A percentile compares a stretch with the other conserved stretches of the same genome.
These are phyloP conservation scores for Etheostoma perlongum DNA, from an alignment of 2,797 vertebrate genomes.

Conservation along the genomic window DNA sequence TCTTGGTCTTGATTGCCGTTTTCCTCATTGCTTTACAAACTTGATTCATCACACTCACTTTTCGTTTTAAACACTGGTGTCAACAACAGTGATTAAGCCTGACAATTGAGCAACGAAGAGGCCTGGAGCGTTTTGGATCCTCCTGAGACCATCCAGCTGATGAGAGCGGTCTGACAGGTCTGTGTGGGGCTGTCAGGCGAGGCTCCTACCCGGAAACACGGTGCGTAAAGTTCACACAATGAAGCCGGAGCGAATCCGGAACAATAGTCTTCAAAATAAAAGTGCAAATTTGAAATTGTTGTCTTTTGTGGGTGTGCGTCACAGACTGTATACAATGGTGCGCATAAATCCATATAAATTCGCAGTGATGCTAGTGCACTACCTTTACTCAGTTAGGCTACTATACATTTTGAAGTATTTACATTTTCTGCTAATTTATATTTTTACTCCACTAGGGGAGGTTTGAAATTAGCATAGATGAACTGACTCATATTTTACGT, in stretches of 20 bases:
- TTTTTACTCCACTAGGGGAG: too few relatives aligned
- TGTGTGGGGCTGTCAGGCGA: slow-evolving; percentile 58
- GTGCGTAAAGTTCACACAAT: slow-evolving; percentile 16
- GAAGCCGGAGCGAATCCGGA: slow-evolving; percentile 1
- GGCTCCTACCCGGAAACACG: slow-evolving; percentile 58
- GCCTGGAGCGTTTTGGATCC: slow-evolving; percentile 39
- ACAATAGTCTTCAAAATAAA: slow-evolving; percentile 50
- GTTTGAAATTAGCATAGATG: too few relatives aligned
- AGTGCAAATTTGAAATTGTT: rapidly evolving
- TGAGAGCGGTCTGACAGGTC: slow-evolving; percentile 78
- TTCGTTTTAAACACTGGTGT: slow-evolving; percentile 14
- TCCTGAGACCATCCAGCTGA: slow-evolving; percentile 40
- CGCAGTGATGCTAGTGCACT: too few relatives aligned
- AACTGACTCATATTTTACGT: too few relatives aligned
- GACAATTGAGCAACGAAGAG: slow-evolving; percentile 15
- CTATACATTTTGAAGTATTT: too few relatives aligned
- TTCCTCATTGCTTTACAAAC: slow-evolving; percentile 3
- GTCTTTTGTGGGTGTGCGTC: not conserved
- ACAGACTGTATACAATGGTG: too few relatives aligned
- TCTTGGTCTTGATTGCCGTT: not conserved
- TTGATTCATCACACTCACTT: slow-evolving; percentile 22
- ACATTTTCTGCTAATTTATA: too few relatives aligned
- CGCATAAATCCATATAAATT: not conserved
- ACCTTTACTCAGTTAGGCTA: too few relatives aligned
- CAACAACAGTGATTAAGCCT: slow-evolving; percentile 45